phyloP scores from a whole-genome alignment of 2,888 invertebrate species.

The Lysandra coridon region DNA sequence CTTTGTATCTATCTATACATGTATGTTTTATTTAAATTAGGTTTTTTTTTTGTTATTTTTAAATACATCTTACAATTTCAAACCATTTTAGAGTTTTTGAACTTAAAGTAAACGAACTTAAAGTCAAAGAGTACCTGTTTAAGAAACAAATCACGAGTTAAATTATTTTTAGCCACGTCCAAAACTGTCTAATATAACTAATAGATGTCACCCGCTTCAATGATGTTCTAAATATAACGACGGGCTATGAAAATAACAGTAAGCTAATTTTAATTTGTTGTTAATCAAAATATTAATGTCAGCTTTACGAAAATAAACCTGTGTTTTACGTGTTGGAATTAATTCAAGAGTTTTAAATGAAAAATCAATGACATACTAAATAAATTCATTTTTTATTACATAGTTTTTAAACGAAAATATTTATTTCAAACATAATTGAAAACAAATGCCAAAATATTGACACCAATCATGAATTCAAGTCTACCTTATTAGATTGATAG shows the following conservation, averaged over 20 bases:
- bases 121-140: not conserved
- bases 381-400: too few relatives aligned
- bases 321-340: not conserved
- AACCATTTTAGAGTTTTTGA: not conserved
- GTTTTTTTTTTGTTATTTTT: too few relatives aligned
- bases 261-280: not conserved
- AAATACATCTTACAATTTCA: too few relatives aligned
- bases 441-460: constrained; percentile 11
- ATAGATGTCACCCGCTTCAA: constrained; percentile 22
- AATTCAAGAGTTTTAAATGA: not conserved
- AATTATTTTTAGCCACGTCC: constrained; percentile 24
- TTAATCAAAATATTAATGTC: not conserved
- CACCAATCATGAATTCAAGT: constrained; percentile 11
- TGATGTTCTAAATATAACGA: constrained; percentile 13
- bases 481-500: not conserved
- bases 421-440: not conserved
- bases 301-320: not conserved
- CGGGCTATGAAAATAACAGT: constrained; percentile 8
- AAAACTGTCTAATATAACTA: constrained; percentile 9
- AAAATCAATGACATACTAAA: too few relatives aligned
- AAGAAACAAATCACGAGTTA: not conserved
- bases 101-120: not conserved
- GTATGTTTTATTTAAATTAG: too few relatives aligned
- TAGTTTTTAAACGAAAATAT: not conserved
- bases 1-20: too few relatives aligned